Conservation (phyloP, 2,888 invertebrate genomes). For the Agapostemon virescens region DNA sequence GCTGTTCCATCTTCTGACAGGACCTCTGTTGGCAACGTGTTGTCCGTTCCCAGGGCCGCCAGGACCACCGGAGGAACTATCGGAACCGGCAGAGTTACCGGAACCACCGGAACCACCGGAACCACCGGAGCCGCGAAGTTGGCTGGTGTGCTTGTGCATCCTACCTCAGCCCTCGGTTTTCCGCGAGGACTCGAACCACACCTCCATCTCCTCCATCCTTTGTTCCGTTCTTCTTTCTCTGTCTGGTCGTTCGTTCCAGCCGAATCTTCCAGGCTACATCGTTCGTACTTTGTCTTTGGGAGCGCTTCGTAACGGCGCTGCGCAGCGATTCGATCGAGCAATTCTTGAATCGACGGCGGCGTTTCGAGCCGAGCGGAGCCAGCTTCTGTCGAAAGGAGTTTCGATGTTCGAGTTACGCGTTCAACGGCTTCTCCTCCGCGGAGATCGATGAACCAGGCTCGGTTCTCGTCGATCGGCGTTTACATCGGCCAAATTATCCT, state of each 20-base stretch:
- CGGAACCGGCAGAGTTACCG: slow-evolving; percentile 30
- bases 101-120: slow-evolving; percentile 54
- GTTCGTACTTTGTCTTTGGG: slow-evolving; percentile 16
- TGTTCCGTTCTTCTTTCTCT: background rate
- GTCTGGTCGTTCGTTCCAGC: slow-evolving; percentile 19
- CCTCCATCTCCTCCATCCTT: slow-evolving; percentile 55
- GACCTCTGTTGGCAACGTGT: slow-evolving; percentile 73
- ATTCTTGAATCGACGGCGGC: background rate
- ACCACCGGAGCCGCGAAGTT: slow-evolving; percentile 72
- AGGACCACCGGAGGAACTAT: slow-evolving; percentile 60
- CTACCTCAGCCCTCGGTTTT: slow-evolving; percentile 58
- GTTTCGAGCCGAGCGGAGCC: background rate
- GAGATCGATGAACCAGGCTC: slow-evolving; percentile 28
- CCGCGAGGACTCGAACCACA: slow-evolving; percentile 52
- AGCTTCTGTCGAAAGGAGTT: slow-evolving; percentile 42
- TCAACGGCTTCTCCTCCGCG: background rate
- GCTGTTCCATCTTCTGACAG: slow-evolving; percentile 81
- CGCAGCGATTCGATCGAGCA: background rate
- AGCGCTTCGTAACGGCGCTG: background rate
- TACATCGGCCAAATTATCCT: too few species aligned
- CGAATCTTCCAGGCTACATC: slow-evolving; percentile 19
- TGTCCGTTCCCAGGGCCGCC: slow-evolving; percentile 62
- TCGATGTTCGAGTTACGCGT: slow-evolving; percentile 25
- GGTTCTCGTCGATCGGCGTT: slow-evolving; percentile 29
- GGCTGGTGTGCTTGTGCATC: slow-evolving; percentile 80